These are phyloP conservation scores for Ptychochromis oligacanthus DNA, from an alignment of 2,113 vertebrate genomes.

Conservation along the genomic window DNA sequence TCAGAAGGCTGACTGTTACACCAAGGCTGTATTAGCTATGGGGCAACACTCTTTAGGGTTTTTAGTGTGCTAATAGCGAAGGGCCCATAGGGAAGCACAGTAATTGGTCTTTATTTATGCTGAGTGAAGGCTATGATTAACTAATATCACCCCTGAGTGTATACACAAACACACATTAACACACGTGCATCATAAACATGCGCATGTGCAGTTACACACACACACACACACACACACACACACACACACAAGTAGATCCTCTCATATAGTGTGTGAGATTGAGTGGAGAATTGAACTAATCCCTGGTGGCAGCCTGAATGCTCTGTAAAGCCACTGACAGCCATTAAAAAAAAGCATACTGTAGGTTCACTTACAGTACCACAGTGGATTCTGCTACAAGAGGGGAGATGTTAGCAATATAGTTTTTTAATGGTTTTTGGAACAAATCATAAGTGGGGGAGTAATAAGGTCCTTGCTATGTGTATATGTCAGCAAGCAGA, in stretches of 20 bases:
- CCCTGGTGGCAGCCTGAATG: conserved; percentile 60
- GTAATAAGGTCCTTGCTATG: background rate
- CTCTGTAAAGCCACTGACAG: conserved; percentile 63
- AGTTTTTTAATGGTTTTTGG: conserved; percentile 33
- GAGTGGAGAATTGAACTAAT: conserved; percentile 74
- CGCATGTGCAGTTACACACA: background rate
- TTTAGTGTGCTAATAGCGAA: conserved; percentile 73
- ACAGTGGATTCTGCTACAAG: conserved; percentile 10
- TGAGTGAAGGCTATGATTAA: conserved; percentile 80
- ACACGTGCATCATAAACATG: conserved; percentile 14
- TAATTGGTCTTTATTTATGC: conserved; percentile 83
- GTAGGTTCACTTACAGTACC: conserved; percentile 50
- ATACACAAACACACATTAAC: conserved; percentile 45
- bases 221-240: no score
- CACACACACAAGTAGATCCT: conserved; percentile 26
- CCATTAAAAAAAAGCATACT: conserved; percentile 53
- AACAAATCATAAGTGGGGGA: conserved; percentile 10
- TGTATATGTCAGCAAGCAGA: conserved; percentile 5
- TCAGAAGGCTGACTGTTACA: conserved; percentile 60
- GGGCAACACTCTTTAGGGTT: conserved; percentile 72
- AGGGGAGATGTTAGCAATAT: conserved; percentile 26
- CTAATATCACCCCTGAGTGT: conserved; percentile 76
- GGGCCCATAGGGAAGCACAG: conserved; percentile 71
- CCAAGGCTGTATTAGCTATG: conserved; percentile 55
- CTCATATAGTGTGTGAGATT: conserved; percentile 61